Percentiles rank a stretch among this genome's conserved stretches.
phyloP scores from a whole-genome alignment of 2,113 vertebrate species.

The Muscicapa adusta region DNA sequence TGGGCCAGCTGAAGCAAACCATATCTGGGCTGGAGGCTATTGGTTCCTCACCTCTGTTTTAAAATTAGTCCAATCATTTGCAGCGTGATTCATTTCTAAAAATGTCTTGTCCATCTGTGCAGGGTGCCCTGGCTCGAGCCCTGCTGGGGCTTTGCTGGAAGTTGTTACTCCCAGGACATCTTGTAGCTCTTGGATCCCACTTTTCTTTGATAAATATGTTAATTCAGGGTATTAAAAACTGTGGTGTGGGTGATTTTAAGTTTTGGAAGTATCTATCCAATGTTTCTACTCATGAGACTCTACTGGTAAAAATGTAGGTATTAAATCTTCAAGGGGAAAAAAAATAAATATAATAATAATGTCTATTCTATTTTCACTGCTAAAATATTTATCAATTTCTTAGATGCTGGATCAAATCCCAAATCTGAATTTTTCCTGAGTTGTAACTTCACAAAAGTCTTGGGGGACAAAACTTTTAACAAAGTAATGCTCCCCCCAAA shows the following conservation, averaged over 20 bases:
- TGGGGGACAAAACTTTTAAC: neutral
- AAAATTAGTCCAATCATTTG: conserved; percentile 61
- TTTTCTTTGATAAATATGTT: neutral
- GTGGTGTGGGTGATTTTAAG: neutral
- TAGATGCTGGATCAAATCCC: neutral
- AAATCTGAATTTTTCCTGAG: neutral
- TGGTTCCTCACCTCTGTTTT: conserved; percentile 62
- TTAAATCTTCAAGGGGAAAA: neutral
- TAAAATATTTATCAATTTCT: neutral
- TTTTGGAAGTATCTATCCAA: neutral
- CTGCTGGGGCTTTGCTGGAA: neutral
- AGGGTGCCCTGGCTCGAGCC: neutral
- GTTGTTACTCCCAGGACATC: neutral
- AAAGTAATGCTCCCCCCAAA: neutral
- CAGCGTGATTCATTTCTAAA: conserved; percentile 62
- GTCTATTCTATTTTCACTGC: neutral
- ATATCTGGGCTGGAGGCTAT: conserved; percentile 45
- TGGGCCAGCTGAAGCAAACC: conserved; percentile 42
- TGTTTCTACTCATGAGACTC: neutral
- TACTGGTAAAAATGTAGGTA: neutral
- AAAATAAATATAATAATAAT: neutral
- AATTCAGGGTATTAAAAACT: neutral
- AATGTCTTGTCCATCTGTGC: conserved; percentile 59
- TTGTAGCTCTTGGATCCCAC: accelerated
- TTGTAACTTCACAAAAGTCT: neutral